Evolutionary conservation across 2,888 invertebrate species (phyloP), one percentile per base, ranked within the genome.

Genomic region (Itoplectis maculator): DNA sequence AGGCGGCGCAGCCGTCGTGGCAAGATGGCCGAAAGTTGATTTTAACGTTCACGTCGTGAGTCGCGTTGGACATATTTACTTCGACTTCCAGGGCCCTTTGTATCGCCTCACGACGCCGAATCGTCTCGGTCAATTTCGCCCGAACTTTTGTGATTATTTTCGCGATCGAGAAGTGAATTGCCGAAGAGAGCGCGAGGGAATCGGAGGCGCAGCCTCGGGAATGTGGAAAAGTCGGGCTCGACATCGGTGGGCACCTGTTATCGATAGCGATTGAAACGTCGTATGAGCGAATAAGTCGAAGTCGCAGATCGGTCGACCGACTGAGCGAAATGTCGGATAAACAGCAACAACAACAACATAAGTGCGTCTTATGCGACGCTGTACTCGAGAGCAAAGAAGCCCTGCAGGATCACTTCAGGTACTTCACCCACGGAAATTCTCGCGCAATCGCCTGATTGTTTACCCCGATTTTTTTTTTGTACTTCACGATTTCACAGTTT

Each of bases 401-500:
- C 70, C 92, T 95, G 82, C 95, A 95, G 89, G 94, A 94, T 85
- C 95, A 95, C 92, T 95, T 95, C 91, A 94, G 95, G 95, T 95
- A 93, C 29, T 29, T 29, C 3, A 87, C 8, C 29, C 8, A 35
- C n/a, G 7, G 13, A 59, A 54, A 11, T 11, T 54, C 54, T 29
- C 29, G 29, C 29, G 29, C 29, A 23, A 23, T 20, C 8, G 2
- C 11, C 23, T 23, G 2, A 23, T 5, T 54, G 11, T 29, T 74
- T 15, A 69, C 61, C 51, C 35, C 1, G 2, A 45, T 37, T 2
- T 42, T 51, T 56, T 65, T 69, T 40, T 5, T 40, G 9, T n/a
- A 42, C 15, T 61, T 51, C n/a, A n/a, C 42, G n/a, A 37, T 68
- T 11, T 68, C 49, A 20, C 5, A 8, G 8, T 20, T 35, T 20